Percentiles rank a stretch among this genome's conserved stretches.
phyloP scores from a whole-genome alignment of 2,797 vertebrate species.

The Champsocephalus gunnari region DNA sequence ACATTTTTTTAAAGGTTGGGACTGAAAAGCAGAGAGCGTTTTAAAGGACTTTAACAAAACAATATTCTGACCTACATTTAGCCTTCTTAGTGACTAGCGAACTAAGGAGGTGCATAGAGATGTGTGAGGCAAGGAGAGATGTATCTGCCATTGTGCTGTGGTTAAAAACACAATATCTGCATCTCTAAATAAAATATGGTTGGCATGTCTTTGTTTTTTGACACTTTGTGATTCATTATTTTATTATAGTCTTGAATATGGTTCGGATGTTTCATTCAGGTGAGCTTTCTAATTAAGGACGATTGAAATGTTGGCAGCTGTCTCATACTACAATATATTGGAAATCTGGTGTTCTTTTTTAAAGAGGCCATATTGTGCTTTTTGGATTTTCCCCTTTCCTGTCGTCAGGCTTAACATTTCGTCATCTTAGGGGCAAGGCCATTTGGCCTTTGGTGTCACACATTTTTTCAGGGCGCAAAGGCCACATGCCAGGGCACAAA shows the following conservation, averaged over 20 bases:
- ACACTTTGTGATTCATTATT: constrained; percentile 13
- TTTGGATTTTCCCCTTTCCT: too few species aligned
- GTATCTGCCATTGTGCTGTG: constrained; percentile 23
- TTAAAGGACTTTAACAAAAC: constrained; percentile 34
- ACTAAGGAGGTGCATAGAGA: constrained; percentile 26
- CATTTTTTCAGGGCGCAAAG: too few species aligned
- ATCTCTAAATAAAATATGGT: constrained; percentile 3
- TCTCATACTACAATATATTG: constrained; percentile 13
- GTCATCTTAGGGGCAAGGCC: too few species aligned
- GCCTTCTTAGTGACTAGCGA: constrained; percentile 21
- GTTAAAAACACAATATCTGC: constrained; percentile 9
- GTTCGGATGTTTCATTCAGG: constrained; percentile 6
- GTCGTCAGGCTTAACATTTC: too few species aligned
- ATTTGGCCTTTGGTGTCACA: too few species aligned
- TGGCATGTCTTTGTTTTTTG: constrained; percentile 3
- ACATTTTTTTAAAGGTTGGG: constrained; percentile 1
- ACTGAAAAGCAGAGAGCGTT: constrained; percentile 28
- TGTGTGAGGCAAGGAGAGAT: constrained; percentile 15
- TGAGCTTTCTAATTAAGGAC: constrained; percentile 17
- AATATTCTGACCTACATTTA: constrained; percentile 59
- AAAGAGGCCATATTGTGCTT: background rate
- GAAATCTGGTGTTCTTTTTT: constrained; percentile 11
- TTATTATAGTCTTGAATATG: constrained; percentile 23
- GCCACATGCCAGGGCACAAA: too few species aligned
- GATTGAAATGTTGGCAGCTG: background rate